A percentile compares a stretch with the other conserved stretches of the same genome.
Conservation (phyloP, 2,113 vertebrate species). For the Coregonus clupeaformis region DNA sequence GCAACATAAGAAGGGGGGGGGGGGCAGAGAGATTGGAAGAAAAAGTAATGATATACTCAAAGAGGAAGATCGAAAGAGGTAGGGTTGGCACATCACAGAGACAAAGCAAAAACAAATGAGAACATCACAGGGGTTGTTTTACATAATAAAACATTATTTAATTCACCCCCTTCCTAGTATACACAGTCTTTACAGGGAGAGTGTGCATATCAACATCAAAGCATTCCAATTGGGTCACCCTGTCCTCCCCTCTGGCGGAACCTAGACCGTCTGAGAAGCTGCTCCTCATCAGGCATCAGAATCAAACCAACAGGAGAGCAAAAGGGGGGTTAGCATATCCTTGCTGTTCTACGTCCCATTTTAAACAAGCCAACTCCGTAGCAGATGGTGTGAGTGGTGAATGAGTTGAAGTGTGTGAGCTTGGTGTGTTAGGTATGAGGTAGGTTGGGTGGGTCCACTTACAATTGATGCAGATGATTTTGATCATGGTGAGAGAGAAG, state of each 20-base stretch:
- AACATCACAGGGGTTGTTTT: not conserved
- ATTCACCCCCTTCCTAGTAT: not conserved
- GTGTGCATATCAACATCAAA: slow-evolving; percentile 53
- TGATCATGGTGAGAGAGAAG: slow-evolving; percentile 90
- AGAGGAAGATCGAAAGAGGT: not conserved
- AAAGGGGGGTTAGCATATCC: slow-evolving; percentile 18
- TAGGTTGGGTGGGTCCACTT: slow-evolving; percentile 56
- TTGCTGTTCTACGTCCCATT: slow-evolving; percentile 28
- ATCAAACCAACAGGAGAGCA: slow-evolving; percentile 17
- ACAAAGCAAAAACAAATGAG: not conserved
- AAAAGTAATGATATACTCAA: too few relatives aligned
- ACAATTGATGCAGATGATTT: slow-evolving; percentile 95
- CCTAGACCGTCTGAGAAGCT: not conserved
- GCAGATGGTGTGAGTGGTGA: slow-evolving; percentile 16
- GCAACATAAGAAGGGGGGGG: too few relatives aligned
- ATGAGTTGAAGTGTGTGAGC: slow-evolving; percentile 3
- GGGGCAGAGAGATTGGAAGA: too few relatives aligned
- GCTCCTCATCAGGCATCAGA: slow-evolving; percentile 19
- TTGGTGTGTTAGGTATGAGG: not conserved
- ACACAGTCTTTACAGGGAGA: slow-evolving; percentile 14
- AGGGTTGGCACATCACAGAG: not conserved
- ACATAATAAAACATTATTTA: not conserved
- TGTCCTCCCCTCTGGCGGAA: slow-evolving; percentile 31
- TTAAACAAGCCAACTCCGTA: slow-evolving; percentile 42
- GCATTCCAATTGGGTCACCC: slow-evolving; percentile 24